Evolutionary conservation across 2,888 invertebrate genomes (phyloP), one percentile per base, ranked within the genome.

Genomic region (Physocephala rufipes): DNA sequence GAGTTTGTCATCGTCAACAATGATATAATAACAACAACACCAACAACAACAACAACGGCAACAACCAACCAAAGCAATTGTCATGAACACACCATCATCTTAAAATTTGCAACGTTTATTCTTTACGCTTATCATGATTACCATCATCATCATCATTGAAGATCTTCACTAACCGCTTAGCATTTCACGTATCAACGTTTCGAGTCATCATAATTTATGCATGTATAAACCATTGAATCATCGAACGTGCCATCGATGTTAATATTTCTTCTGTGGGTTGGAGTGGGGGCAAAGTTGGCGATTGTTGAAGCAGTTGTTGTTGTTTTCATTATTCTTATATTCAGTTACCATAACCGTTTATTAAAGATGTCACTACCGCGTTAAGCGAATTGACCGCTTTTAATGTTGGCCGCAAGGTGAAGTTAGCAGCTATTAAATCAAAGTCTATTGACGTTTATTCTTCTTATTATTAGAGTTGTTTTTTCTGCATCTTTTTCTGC

Each of bases 101-200:
- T 65, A 28, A 28, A n/a, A n/a, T n/a, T n/a, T n/a, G n/a, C n/a
- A n/a, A n/a, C n/a, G n/a, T n/a, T n/a, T n/a, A n/a, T n/a, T n/a
- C n/a, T 49, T 26, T 30, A 16, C 65, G 19, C 16, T 30, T 28
- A 21, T 51, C 30, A 30, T 65, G 51, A 65, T 36, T 36, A 3
- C 28, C 47, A 12, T 21, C 64, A 28, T 51, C 30, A 19, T 36
- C 65, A 65, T 19, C 26, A 51, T 26, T 26, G 30, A 36, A 26
- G 49, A 62, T 45, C 21, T 64, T 47, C 47, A n/a, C 26, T 49
- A 64, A 47, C 28, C 13, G 64, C 47, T 64, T 64, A 12, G 16
- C 30, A 59, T 5, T 16, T 59, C n/a, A 30, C 49, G 2, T 9
- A 28, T 59, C 15, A 16, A 59, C 28, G 30, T 21, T 26, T 30